Conservation (phyloP, 2,888 invertebrate species). For the Agapetus fuscipes region DNA sequence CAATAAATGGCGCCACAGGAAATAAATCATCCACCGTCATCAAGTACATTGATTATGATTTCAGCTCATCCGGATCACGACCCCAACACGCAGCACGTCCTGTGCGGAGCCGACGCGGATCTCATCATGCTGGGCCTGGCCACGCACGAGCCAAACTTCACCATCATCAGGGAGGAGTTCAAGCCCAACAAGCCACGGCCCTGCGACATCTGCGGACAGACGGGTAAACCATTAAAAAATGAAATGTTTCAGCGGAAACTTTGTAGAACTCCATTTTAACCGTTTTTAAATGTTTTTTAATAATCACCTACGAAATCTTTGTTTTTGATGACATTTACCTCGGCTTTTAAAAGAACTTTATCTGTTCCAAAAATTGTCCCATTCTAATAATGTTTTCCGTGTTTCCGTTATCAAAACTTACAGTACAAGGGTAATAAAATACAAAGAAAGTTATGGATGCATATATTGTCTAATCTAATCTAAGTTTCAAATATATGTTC, state of each 20-base stretch:
- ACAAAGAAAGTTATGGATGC: too few relatives aligned
- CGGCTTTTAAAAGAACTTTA: too few relatives aligned
- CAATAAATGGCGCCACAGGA: too few relatives aligned
- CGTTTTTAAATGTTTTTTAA: too few relatives aligned
- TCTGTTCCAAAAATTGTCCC: background rate
- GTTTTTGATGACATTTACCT: too few relatives aligned
- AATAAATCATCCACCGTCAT: too few relatives aligned
- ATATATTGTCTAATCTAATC: too few relatives aligned
- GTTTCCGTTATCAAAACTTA: too few relatives aligned
- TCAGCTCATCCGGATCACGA: conserved; percentile 88
- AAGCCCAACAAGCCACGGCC: conserved; percentile 93
- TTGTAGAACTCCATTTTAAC: too few relatives aligned
- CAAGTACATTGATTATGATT: conserved; percentile 15
- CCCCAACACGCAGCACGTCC: conserved; percentile 94
- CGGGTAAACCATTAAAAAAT: conserved; percentile 41
- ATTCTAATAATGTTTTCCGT: background rate
- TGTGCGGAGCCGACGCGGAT: conserved; percentile 98
- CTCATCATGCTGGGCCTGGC: conserved; percentile 97
- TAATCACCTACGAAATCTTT: too few relatives aligned
- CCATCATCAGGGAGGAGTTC: conserved; percentile 97
- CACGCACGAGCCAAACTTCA: conserved; percentile 98
- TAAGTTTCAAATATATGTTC: too few relatives aligned
- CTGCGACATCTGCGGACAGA: conserved; percentile 89
- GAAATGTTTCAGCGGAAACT: background rate
- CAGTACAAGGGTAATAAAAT: too few relatives aligned